Percentiles rank a stretch among this genome's conserved stretches.
phyloP scores from a whole-genome alignment of 2,888 invertebrate genomes.

The Pterostichus niger region DNA sequence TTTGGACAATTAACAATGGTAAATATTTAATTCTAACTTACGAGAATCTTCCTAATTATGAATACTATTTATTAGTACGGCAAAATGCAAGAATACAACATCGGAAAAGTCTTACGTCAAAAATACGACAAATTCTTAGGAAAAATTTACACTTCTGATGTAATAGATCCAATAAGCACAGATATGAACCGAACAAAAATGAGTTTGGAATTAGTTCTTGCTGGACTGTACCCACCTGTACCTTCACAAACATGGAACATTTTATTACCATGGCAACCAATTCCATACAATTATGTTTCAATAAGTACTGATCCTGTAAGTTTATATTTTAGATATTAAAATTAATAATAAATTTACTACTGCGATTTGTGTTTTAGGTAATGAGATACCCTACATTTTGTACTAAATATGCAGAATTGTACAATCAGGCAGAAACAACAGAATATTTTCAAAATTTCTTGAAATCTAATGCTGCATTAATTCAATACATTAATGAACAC shows the following conservation, averaged over 20 bases:
- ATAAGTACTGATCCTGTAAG: constrained; percentile 70
- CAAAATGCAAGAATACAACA: constrained; percentile 77
- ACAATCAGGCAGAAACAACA: not conserved
- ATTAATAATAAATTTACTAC: not conserved
- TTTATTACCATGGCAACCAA: constrained; percentile 85
- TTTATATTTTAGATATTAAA: not conserved
- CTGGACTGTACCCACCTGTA: constrained; percentile 84
- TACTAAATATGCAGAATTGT: not conserved
- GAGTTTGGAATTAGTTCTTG: constrained; percentile 84
- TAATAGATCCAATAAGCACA: constrained; percentile 83
- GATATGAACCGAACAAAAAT: constrained; percentile 86
- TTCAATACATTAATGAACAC: constrained; percentile 49
- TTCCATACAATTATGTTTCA: constrained; percentile 84
- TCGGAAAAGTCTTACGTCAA: constrained; percentile 82
- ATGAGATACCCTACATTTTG: constrained; percentile 17
- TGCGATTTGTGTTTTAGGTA: constrained; percentile 66
- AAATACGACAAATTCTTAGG: constrained; percentile 82
- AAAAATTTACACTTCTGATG: constrained; percentile 79
- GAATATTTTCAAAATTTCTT: constrained; percentile 29
- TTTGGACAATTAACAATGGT: constrained; percentile 55
- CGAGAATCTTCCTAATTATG: not conserved
- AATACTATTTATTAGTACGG: constrained; percentile 70
- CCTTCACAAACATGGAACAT: constrained; percentile 80
- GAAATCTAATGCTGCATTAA: constrained; percentile 20
- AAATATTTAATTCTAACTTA: constrained; percentile 49